A percentile compares a stretch with the other conserved stretches of the same genome.
Evolutionary conservation across 2,113 vertebrate species (phyloP).

Genomic region (Sinosuthora webbiana): DNA sequence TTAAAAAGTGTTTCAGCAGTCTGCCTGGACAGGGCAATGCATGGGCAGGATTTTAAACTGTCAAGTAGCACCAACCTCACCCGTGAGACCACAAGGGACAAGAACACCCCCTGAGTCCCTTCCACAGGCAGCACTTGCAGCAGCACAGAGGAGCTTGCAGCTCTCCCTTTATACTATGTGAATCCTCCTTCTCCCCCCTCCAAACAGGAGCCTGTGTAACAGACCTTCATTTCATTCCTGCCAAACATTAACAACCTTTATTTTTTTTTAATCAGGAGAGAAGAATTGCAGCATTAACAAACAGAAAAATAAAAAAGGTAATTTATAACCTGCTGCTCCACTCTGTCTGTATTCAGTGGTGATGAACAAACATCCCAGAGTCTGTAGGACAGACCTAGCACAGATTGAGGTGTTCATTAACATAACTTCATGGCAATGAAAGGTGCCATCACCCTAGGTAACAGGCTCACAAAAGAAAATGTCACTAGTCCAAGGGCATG

Average conservation of each 20-base stretch:
- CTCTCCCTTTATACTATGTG: background rate
- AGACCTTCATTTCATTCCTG: conserved; percentile 21
- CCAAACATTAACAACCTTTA: conserved; percentile 27
- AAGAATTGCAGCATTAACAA: conserved; percentile 33
- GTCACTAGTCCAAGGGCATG: background rate
- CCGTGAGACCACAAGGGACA: background rate
- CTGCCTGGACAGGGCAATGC: background rate
- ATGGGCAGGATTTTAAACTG: background rate
- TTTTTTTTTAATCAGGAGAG: background rate
- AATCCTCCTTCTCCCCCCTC: background rate
- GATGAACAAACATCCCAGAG: conserved; percentile 15
- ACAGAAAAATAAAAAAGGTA: conserved; percentile 45
- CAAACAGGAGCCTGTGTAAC: background rate
- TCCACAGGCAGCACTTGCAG: background rate
- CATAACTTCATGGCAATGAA: background rate
- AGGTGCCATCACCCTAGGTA: conserved; percentile 41
- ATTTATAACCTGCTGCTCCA: conserved; percentile 41
- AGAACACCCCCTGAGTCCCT: background rate
- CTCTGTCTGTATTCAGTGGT: background rate
- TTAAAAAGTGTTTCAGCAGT: background rate
- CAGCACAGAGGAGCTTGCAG: background rate
- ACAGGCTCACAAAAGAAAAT: conserved; percentile 6
- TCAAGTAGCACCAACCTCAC: background rate
- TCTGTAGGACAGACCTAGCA: background rate
- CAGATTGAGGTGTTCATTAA: conserved; percentile 39